These are phyloP conservation scores for Typhlichthys eigenmanni DNA, from an alignment of 2,797 vertebrate genomes.

Conservation along the genomic window DNA sequence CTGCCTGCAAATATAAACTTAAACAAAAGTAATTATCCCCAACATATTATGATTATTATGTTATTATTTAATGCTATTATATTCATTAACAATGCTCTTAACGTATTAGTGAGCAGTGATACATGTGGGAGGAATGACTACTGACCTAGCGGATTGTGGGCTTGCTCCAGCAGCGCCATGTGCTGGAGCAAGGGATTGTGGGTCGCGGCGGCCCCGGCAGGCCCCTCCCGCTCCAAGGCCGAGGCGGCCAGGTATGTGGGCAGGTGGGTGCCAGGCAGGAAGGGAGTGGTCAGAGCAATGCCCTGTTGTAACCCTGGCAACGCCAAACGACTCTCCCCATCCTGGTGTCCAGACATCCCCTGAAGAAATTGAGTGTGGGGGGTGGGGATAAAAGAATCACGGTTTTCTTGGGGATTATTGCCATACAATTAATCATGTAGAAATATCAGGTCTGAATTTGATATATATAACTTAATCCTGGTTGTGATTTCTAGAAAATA, in stretches of 20 bases:
- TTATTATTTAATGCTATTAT: too few species aligned
- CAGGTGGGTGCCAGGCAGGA: conserved; percentile 89
- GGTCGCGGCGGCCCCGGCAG: conserved; percentile 60
- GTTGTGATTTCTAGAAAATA: too few species aligned
- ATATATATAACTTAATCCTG: too few species aligned
- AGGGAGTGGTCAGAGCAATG: conserved; percentile 80
- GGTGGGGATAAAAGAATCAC: too few species aligned
- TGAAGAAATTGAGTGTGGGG: conserved; percentile 43
- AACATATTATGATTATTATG: too few species aligned
- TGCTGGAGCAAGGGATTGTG: conserved; percentile 92
- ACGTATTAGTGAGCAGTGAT: background rate
- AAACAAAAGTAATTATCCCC: too few species aligned
- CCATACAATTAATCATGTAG: too few species aligned
- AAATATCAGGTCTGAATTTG: too few species aligned
- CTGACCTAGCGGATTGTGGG: conserved; percentile 89
- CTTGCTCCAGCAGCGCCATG: conserved; percentile 93
- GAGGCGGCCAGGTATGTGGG: conserved; percentile 88
- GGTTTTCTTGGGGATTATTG: too few species aligned
- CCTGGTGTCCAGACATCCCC: conserved; percentile 86
- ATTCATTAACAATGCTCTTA: too few species aligned
- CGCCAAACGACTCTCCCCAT: conserved; percentile 83
- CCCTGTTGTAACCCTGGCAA: conserved; percentile 86
- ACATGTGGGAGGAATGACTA: conserved; percentile 16
- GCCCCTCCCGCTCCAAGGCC: conserved; percentile 84
- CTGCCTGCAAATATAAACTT: too few species aligned